Evolutionary conservation across 2,113 vertebrate species (phyloP), one percentile per base, ranked within the genome.

Genomic region (Phodopus roborovskii): DNA sequence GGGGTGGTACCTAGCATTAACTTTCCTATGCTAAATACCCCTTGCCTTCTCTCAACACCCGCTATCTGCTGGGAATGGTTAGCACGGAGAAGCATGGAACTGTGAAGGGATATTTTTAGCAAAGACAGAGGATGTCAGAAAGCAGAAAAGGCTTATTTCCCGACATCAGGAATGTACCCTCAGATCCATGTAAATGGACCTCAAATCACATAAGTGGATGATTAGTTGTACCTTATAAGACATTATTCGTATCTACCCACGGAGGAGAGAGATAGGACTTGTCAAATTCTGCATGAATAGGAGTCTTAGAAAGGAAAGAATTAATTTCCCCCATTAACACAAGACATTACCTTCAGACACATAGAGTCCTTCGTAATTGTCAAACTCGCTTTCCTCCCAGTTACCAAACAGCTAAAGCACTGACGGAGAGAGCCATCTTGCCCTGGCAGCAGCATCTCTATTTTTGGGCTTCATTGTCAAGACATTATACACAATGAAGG

Each of bases 341-440:
- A 94, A 93, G 97, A 96, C 97, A 96, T 97, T 96, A 97, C 97
- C 93, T 68, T 86, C 78, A 96, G 97, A 95, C 92, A 92, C 88
- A 95, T 87, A 91, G 17, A 86, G 93, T 95, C 92, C 74, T 97
- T 97, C 92, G 75, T 97, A 96, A 96, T 64, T 94, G 97, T 97
- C 96, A 97, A 90, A 96, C 88, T 13, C n/a, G 83, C 92, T 92
- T 73, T 91, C 64, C 19, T 84, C 12, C 74, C 33, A 73, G 30
- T 87, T 71, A 19, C 19, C 0, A 4, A 88, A 42, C 85, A 96
- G 92, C 84, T 58, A 22, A 28, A 58, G 78, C 75, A 39, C 45
- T 75, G 94, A 92, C 81, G 94, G 85, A 96, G 48, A 87, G 10
- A 73, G 60, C 78, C 42, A 45, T 77, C 77, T 88, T 83, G 70